phyloP scores from a whole-genome alignment of 2,113 vertebrate species.

The Rattus rattus region DNA sequence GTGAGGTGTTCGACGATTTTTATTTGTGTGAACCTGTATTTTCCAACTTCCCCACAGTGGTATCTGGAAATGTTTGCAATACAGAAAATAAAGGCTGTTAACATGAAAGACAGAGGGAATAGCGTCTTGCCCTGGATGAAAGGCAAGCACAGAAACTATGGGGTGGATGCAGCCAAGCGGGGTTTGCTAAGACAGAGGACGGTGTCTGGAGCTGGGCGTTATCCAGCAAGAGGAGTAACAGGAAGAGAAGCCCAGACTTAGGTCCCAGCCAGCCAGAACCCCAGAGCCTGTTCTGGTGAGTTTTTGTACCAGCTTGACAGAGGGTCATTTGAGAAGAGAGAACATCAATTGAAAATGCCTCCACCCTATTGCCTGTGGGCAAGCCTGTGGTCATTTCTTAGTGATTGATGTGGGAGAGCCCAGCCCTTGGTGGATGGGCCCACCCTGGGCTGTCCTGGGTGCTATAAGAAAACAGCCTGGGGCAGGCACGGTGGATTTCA shows the following conservation, averaged over 20 bases:
- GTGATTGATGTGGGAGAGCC: neutral
- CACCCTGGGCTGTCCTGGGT: neutral
- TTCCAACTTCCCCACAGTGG: neutral
- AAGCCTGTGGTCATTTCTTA: neutral
- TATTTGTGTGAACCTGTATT: neutral
- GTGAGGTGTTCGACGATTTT: neutral
- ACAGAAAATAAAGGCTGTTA: constrained; percentile 25
- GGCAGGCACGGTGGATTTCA: neutral
- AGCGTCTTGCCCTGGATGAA: neutral
- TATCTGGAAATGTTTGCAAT: constrained; percentile 9
- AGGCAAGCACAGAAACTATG: neutral
- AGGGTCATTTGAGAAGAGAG: neutral
- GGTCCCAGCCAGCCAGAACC: neutral
- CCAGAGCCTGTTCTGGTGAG: neutral
- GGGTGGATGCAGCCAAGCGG: neutral
- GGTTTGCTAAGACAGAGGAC: neutral
- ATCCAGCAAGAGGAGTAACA: neutral
- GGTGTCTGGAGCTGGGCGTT: neutral
- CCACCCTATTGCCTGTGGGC: neutral
- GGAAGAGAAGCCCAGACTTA: neutral
- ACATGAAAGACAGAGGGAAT: neutral
- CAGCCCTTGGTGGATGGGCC: neutral
- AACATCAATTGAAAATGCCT: neutral
- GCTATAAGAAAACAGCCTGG: neutral
- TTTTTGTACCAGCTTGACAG: neutral